phyloP scores from a whole-genome alignment of 2,888 invertebrate genomes.

The Thecophora atra region DNA sequence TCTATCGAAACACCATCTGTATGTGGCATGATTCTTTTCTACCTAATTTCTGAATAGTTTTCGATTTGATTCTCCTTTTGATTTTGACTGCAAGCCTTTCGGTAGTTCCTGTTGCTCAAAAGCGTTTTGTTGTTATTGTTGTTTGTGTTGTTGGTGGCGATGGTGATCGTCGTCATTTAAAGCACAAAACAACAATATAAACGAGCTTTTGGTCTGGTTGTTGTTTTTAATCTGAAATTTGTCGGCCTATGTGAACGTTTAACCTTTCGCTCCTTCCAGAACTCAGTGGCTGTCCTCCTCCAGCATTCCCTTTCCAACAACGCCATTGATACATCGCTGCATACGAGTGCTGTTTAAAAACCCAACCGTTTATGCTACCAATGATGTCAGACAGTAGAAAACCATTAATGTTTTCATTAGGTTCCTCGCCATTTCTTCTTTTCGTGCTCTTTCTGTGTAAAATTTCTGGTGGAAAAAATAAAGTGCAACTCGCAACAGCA shows the following conservation, averaged over 20 bases:
- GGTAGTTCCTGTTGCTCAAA: too few relatives aligned
- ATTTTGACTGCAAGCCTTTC: background rate
- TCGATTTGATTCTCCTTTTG: background rate
- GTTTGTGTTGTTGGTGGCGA: background rate
- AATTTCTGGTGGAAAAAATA: background rate
- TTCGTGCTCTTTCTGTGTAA: background rate
- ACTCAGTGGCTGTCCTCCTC: too few relatives aligned
- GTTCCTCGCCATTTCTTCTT: background rate
- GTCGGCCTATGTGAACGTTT: too few relatives aligned
- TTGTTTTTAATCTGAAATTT: too few relatives aligned
- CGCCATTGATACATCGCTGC: conserved; percentile 17
- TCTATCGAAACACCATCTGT: too few relatives aligned
- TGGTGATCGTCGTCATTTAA: background rate
- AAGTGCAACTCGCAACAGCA: too few relatives aligned
- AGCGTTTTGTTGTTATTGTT: background rate
- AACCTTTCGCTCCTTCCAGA: too few relatives aligned
- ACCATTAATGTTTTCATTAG: conserved; percentile 23
- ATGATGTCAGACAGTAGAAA: conserved; percentile 23
- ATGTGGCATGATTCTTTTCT: conserved; percentile 35
- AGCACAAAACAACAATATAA: conserved; percentile 4
- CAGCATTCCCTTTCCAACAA: too few relatives aligned
- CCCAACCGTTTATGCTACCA: conserved; percentile 19
- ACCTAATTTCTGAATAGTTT: conserved; percentile 41
- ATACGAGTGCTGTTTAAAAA: conserved; percentile 19
- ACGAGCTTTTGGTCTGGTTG: background rate